Base-by-base conservation (phyloP, 1,140 invertebrate genomes). In the Trichoplusia ni region DNA sequence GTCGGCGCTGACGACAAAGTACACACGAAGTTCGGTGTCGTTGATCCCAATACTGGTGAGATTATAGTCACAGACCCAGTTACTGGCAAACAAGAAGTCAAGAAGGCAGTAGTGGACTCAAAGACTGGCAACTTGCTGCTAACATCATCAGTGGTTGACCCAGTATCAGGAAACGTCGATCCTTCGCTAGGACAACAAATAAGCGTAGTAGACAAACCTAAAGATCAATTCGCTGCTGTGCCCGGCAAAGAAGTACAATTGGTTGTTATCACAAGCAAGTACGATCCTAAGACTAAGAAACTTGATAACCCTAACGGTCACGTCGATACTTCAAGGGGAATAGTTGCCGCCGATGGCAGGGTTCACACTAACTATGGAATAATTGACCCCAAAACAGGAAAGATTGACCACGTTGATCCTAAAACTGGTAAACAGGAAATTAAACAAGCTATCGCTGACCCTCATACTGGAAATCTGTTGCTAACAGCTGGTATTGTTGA, bases 91-190 rank as follows among this genome's bases (percentile, higher is more conserved):
- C 77, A 81, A 23, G 83, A 84, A 54, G 66, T 80, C 14, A 86
- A 84, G 65, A 84, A 84, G 53, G 90, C 91, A 35, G 67, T 82
- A 7, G 90, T 93, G 9, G 92, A 93, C 76, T 85, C 91, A 4
- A 82, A 79, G 47, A 88, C 89, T 19, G 92, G 92, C 21, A 92
- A 93, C 56, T 82, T 92, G n/a, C 90, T 92, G 23, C 91, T 92
- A 44, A 91, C 91, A 18, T 91, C 92, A 56, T 44, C 54, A 8
- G 93, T 93, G 25, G 85, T 93, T 47, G 92, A 93, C 71, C 93
- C 93, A 5, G 90, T 91, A 69, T 93, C 93, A 0, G 93, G 93
- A 23, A 86, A 91, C 67, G 84, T 89, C 29, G 89, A 91, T 68
- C 76, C 90, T 6, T 84, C 64, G 31, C 59, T 91, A 29, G 91